phyloP scores from a whole-genome alignment of 1,140 invertebrate species.

The Radopholus similis region DNA sequence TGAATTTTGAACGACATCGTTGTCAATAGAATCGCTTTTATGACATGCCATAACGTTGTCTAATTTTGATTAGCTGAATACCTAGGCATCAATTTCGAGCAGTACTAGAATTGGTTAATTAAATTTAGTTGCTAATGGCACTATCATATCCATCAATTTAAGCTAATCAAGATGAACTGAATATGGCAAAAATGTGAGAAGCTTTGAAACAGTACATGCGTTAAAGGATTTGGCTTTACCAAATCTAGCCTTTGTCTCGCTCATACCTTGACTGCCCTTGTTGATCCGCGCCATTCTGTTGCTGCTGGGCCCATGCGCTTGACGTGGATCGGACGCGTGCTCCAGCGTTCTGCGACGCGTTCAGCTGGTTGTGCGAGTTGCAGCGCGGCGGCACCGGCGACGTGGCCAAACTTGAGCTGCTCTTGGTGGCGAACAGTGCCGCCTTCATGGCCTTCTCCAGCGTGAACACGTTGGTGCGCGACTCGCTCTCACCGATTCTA shows the following conservation, averaged over 20 bases:
- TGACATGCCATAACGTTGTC: neutral
- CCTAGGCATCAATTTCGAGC: too few species aligned
- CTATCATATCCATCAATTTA: too few species aligned
- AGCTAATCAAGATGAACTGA: too few species aligned
- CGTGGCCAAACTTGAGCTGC: neutral
- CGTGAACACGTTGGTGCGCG: slow-evolving; percentile 38
- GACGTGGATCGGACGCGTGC: too few species aligned
- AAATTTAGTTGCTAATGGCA: too few species aligned
- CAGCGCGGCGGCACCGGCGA: slow-evolving; percentile 5
- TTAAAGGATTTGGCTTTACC: neutral
- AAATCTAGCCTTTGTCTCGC: neutral
- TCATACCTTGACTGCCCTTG: neutral
- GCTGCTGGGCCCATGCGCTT: too few species aligned
- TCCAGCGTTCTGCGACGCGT: too few species aligned
- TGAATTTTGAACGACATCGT: neutral
- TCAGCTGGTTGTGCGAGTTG: slow-evolving; percentile 6
- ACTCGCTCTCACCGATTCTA: slow-evolving; percentile 38
- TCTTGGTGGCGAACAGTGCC: slow-evolving; percentile 19
- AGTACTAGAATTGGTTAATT: too few species aligned
- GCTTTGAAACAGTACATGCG: neutral
- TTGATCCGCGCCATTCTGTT: too few species aligned
- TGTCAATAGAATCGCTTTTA: neutral
- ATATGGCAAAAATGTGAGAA: too few species aligned
- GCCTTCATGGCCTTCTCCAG: slow-evolving; percentile 40
- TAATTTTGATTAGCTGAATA: too few species aligned